Evolutionary conservation across 1,140 invertebrate species (phyloP), one percentile per base, ranked within the genome.

Genomic region (Drosophila repletoides): DNA sequence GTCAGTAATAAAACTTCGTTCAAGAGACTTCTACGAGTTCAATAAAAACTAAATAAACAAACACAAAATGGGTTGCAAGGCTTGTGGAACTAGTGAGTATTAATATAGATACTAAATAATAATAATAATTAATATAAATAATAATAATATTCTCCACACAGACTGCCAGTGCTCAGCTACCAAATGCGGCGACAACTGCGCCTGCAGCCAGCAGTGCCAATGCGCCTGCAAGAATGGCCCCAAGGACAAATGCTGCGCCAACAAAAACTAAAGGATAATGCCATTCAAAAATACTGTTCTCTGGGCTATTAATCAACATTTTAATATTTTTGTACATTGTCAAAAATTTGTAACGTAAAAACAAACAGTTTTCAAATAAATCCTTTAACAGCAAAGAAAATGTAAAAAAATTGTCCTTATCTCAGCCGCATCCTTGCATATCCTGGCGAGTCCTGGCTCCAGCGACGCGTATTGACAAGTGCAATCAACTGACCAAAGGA

Each of bases 111-210:
- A 5, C 2, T 15, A 10, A 3, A 12, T 3, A 3, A 2, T 0
- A 1, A 9, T 0, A 1, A 5, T 29, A 29, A 1, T 6, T 9
- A 43, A 21, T 4, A n/a, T n/a, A n/a, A n/a, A n/a, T n/a, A n/a
- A n/a, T n/a, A n/a, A n/a, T 10, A 0, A 2, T 26, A 10, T 24
- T 31, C 9, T 3, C 2, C 21, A 0, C 10, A 10, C 9, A 83
- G 77, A 84, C 41, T 84, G 77, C 65, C 77, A 83, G 10, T 83
- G 77, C 70, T 71, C 74, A 52, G 56, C 77, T 22, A 77, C 51
- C 73, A 83, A 84, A 26, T 83, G 77, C 48, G 77, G 79, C 5
- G 79, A 83, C 38, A 83, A 74, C 59, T 83, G 79, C 21, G 69
- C 77, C 65, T 83, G 79, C 74, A 83, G 74, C 24, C 74, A 84